These are phyloP conservation scores for Sebastes taczanowskii DNA, from an alignment of 2,797 vertebrate genomes.

Conservation along the genomic window DNA sequence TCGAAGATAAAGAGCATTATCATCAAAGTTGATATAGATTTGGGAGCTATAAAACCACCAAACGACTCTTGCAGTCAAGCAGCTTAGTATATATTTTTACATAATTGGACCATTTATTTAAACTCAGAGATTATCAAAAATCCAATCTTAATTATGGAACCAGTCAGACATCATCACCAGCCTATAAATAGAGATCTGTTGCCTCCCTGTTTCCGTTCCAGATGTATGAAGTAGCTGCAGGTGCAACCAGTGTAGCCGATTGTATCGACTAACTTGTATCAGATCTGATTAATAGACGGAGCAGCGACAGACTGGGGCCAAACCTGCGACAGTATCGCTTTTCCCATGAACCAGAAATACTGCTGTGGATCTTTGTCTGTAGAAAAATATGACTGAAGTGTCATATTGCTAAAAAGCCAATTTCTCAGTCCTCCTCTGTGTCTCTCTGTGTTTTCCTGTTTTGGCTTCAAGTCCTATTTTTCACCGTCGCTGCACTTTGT, in stretches of 20 bases:
- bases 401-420: neutral
- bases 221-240: neutral
- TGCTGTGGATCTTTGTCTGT: neutral
- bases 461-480: slow-evolving; percentile 9
- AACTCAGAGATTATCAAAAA: neutral
- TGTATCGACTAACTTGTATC: slow-evolving; percentile 5
- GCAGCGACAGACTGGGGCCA: neutral
- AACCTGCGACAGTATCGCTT: neutral
- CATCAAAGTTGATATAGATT: neutral
- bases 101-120: neutral
- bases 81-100: neutral
- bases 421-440: neutral
- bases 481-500: slow-evolving; percentile 1
- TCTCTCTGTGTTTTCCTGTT: neutral
- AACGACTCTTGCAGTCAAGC: neutral
- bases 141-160: neutral
- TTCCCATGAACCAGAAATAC: neutral
- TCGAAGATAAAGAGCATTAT: neutral
- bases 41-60: neutral
- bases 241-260: neutral
- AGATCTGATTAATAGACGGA: neutral
- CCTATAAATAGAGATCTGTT: neutral
- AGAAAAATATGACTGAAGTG: neutral
- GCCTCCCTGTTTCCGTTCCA: neutral
- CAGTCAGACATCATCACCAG: neutral